Evolutionary conservation across 1,140 invertebrate genomes (phyloP).

Genomic region (Oncopodura yosiiana): DNA sequence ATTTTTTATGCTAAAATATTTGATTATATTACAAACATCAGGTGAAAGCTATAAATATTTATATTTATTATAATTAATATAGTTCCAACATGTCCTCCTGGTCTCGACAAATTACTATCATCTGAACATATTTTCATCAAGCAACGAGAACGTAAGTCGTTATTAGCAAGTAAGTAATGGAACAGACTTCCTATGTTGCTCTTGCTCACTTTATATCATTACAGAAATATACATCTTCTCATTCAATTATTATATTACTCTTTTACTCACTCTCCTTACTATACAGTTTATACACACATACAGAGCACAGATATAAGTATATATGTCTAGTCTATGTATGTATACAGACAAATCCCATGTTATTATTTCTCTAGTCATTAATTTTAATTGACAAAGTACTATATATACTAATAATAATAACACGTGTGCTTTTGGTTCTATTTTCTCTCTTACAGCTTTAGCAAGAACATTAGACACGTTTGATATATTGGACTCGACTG

Average conservation of each 20-base stretch:
- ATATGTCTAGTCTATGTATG: background rate
- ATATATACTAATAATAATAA: background rate
- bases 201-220: too few species aligned
- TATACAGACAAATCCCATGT: background rate
- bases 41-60: too few species aligned
- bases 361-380: background rate
- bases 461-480: conserved; percentile 12
- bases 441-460: too few species aligned
- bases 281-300: too few species aligned
- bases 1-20: too few species aligned
- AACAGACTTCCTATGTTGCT: background rate
- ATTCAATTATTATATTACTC: background rate
- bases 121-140: conserved; percentile 17
- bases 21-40: too few species aligned
- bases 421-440: too few species aligned
- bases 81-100: conserved; percentile 25
- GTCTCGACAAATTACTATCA: conserved; percentile 14
- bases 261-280: too few species aligned
- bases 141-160: conserved; percentile 14
- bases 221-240: too few species aligned
- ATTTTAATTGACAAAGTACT: background rate
- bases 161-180: background rate
- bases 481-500: conserved; percentile 18
- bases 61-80: too few species aligned
- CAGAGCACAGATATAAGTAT: too few species aligned